Conservation (phyloP, 2,113 vertebrate genomes). For the Ailurus styani region DNA sequence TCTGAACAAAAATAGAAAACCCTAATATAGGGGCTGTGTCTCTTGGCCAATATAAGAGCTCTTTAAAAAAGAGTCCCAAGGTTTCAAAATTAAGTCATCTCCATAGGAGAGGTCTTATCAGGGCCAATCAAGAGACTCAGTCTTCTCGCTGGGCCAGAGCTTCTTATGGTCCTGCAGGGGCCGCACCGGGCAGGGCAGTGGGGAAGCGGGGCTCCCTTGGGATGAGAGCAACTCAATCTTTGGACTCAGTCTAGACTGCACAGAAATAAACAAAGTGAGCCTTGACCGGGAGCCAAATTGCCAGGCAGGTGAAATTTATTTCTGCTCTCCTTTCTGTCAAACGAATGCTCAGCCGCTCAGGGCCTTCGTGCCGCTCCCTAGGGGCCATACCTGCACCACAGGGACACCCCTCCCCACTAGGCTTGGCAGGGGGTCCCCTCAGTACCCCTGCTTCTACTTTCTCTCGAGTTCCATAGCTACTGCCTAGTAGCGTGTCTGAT, state of each 20-base stretch:
- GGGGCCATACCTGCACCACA: neutral
- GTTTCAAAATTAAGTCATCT: conserved; percentile 49
- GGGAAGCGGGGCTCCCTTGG: neutral
- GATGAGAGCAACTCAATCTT: neutral
- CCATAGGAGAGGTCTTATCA: conserved; percentile 28
- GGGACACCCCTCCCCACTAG: neutral
- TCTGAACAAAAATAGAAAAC: conserved; percentile 68
- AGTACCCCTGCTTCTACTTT: neutral
- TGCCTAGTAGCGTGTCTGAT: neutral
- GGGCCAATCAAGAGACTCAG: neutral
- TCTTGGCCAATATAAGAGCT: conserved; percentile 37
- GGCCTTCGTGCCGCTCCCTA: neutral
- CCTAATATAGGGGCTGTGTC: conserved; percentile 48
- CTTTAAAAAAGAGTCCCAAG: conserved; percentile 34
- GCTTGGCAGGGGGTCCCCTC: neutral
- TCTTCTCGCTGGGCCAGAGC: neutral
- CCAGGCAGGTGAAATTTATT: neutral
- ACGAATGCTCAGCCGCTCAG: neutral
- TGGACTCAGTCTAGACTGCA: conserved; percentile 2
- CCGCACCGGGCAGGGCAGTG: neutral
- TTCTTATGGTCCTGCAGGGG: neutral
- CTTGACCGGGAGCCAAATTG: neutral
- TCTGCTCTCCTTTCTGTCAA: neutral
- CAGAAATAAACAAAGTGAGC: conserved; percentile 48
- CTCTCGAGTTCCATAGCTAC: neutral